A percentile compares a stretch with the other conserved stretches of the same genome.
phyloP scores from a whole-genome alignment of 2,113 vertebrate species.

The Sterrhoptilus dennistouni region DNA sequence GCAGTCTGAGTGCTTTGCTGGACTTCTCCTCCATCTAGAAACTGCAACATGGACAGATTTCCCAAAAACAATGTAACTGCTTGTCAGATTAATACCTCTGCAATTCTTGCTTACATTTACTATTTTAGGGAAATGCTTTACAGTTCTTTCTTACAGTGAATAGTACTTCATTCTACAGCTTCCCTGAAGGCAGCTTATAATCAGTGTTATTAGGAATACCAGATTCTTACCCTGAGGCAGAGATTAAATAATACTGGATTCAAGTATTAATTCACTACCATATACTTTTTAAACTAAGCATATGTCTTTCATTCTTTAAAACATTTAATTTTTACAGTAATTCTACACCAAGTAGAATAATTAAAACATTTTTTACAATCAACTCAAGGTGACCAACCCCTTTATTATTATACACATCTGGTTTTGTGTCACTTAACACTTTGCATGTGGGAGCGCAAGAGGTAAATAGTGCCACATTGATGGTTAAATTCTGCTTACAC shows the following conservation, averaged over 20 bases:
- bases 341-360: neutral
- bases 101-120: slow-evolving; percentile 14
- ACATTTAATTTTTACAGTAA: neutral
- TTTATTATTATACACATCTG: neutral
- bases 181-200: neutral
- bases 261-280: neutral
- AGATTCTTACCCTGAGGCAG: neutral
- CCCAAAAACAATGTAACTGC: slow-evolving; percentile 37
- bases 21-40: slow-evolving; percentile 32
- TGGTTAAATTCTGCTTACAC: neutral
- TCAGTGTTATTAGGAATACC: neutral
- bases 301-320: neutral
- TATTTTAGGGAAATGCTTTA: neutral
- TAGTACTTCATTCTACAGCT: neutral
- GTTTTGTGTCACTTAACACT: neutral
- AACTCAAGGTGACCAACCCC: neutral
- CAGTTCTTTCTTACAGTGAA: neutral
- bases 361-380: neutral
- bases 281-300: neutral
- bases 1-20: slow-evolving; percentile 72
- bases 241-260: neutral
- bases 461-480: neutral
- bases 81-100: neutral
- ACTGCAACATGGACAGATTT: slow-evolving; percentile 53
- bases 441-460: neutral